Evolutionary conservation across 2,797 vertebrate species (phyloP), one percentile per base, ranked within the genome.

Genomic region (Mormyrops boulengeri): DNA sequence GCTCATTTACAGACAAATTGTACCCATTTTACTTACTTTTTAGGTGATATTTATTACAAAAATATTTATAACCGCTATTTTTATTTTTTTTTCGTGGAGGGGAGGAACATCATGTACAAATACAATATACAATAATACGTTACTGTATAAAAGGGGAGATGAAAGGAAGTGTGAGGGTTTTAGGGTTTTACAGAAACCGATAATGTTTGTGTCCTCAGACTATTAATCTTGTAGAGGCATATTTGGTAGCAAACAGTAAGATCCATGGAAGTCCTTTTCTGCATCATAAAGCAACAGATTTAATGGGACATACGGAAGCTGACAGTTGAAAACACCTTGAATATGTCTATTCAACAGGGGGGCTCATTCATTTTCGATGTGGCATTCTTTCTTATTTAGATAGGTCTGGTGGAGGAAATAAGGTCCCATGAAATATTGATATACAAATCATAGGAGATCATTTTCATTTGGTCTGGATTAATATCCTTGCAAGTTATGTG

Each of bases 391-490:
- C 9, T 9, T 82, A 82, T 47, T 82, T 82, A 47, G 41, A 82
- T n/a, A 47, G 38, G 77, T 47, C 30, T 82, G 77, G 17, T 41
- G 77, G 77, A 47, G 41, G 77, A 47, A 82, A 47, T 82, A 82
- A 47, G 77, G 77, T 82, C 77, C 77, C 77, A 82, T 82, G 19
- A 82, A 82, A 82, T 82, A 82, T 82, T 82, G 77, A 82, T 82
- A 44, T 82, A 82, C 19, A 82, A 82, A 82, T 82, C 9, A 82
- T n/a, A 47, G 41, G 19, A 82, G 41, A 19, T 82, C 1, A 80
- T 80, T 80, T 47, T 19, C 19, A 82, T 82, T 82, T 82, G 77
- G 38, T 47, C 41, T 3, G 77, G 77, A 82, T 41, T 82, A 47
- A 82, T 47, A 82, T 82, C 6, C 77, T 80, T 44, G 6, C 77